phyloP scores from a whole-genome alignment of 2,888 invertebrate genomes.

The Lasioglossum calceatum region DNA sequence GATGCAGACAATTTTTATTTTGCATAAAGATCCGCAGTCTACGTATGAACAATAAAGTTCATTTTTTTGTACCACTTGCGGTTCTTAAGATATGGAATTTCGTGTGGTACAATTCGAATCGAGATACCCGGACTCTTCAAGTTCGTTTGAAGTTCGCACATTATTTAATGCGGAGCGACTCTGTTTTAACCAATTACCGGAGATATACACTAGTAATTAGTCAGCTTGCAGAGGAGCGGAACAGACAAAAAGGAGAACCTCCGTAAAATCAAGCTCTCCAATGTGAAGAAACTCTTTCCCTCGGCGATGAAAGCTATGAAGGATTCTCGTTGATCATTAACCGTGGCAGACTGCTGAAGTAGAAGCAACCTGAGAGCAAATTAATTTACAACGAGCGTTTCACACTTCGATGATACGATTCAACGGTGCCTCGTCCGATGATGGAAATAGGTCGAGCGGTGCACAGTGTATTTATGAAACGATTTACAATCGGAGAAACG shows the following conservation, averaged over 20 bases:
- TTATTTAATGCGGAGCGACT: not conserved
- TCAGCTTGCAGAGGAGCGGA: not conserved
- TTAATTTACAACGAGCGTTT: slow-evolving; percentile 21
- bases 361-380: not conserved
- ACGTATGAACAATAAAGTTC: too few species aligned
- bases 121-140: not conserved
- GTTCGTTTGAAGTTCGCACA: not conserved
- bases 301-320: not conserved
- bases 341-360: not conserved
- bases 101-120: not conserved
- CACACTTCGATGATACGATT: slow-evolving; percentile 19
- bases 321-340: slow-evolving; percentile 14
- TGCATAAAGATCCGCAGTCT: too few species aligned
- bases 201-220: not conserved
- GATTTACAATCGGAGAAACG: not conserved
- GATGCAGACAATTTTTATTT: too few species aligned
- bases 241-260: not conserved
- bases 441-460: not conserved
- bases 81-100: too few species aligned
- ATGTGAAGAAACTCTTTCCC: slow-evolving; percentile 9
- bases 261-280: not conserved
- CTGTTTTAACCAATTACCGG: not conserved
- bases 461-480: not conserved
- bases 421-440: not conserved
- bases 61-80: too few species aligned